Evolutionary conservation across 2,113 vertebrate genomes (phyloP).

Genomic region (Sialia sialis): DNA sequence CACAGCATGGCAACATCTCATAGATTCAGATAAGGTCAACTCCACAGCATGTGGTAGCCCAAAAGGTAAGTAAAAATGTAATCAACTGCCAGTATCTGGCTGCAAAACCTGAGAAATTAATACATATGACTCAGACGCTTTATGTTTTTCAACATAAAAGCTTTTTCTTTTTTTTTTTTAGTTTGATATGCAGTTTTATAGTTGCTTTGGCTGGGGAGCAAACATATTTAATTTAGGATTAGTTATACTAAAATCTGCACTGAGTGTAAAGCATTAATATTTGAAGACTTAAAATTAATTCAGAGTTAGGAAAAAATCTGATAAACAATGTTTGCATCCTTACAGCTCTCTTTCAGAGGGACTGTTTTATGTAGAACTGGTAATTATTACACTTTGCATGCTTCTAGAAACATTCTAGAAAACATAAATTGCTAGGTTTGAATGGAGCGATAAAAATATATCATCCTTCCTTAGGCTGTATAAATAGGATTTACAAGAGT

Average conservation of each 20-base stretch:
- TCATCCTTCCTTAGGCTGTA: background rate
- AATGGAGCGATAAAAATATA: background rate
- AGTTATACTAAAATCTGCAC: background rate
- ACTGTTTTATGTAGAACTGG: background rate
- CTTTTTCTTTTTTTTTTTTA: background rate
- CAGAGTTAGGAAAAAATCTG: background rate
- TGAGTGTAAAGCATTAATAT: background rate
- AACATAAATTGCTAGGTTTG: background rate
- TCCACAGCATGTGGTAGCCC: background rate
- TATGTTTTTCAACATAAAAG: background rate
- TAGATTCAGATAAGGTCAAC: background rate
- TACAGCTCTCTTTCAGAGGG: background rate
- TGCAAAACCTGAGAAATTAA: background rate
- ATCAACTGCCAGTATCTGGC: background rate
- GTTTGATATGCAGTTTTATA: background rate
- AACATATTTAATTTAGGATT: background rate
- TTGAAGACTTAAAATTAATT: background rate
- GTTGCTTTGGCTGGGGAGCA: background rate
- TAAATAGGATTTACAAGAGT: background rate
- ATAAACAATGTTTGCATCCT: background rate
- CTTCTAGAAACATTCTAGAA: background rate
- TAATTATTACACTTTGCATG: background rate
- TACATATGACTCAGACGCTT: rapidly evolving
- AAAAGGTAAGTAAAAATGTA: background rate
- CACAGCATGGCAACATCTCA: background rate